Conservation (phyloP, 2,113 vertebrate species). For the Sitta europaea region DNA sequence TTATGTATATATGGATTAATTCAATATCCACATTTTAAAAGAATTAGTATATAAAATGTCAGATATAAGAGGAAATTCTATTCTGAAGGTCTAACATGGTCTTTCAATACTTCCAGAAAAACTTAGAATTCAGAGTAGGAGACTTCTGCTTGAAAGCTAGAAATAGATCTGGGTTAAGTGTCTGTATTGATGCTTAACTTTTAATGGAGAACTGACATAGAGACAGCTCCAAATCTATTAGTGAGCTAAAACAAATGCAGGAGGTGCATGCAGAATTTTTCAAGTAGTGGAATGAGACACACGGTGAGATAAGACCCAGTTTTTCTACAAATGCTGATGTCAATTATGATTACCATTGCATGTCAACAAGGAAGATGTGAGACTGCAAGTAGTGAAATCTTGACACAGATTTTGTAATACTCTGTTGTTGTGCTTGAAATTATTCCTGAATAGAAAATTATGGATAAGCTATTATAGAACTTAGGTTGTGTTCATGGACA, state of each 20-base stretch:
- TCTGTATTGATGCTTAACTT: not conserved
- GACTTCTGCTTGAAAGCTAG: not conserved
- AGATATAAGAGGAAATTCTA: not conserved
- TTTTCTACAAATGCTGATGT: not conserved
- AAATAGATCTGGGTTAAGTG: not conserved
- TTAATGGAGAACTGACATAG: constrained; percentile 4
- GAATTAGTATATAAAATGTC: not conserved
- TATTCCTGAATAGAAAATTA: not conserved
- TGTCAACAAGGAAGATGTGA: not conserved
- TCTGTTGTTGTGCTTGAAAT: not conserved
- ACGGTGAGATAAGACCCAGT: not conserved
- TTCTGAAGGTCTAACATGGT: not conserved
- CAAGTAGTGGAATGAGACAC: not conserved
- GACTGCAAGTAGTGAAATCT: not conserved
- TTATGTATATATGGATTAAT: not conserved
- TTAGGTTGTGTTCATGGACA: not conserved
- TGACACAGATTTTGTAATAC: not conserved
- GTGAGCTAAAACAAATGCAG: constrained; percentile 24
- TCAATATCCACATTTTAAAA: not conserved
- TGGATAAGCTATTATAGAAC: not conserved
- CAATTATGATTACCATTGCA: not conserved
- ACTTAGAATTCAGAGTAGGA: not conserved
- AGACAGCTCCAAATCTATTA: constrained; percentile 15
- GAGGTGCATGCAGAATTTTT: constrained; percentile 4
- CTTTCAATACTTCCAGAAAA: not conserved